Evolutionary conservation across 2,888 invertebrate species (phyloP).

Genomic region (Tortricodes alternella): DNA sequence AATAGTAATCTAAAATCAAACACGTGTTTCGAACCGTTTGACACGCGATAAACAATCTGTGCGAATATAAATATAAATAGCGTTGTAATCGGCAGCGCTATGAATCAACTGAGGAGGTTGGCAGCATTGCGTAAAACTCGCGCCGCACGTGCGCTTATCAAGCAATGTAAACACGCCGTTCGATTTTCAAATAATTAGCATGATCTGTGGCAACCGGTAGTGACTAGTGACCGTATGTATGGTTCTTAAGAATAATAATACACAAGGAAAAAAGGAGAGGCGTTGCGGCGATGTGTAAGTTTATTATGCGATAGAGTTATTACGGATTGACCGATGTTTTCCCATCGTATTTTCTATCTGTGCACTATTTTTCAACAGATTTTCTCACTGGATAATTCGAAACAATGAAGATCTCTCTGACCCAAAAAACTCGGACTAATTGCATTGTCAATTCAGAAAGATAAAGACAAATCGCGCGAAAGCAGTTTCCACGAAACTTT

Average conservation of each 20-base stretch:
- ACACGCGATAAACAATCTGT: conserved; percentile 28
- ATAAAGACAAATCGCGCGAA: conserved; percentile 20
- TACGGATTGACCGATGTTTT: neutral
- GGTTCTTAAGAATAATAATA: too few species aligned
- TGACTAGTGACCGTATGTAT: too few species aligned
- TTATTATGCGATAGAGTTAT: neutral
- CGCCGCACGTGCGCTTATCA: conserved; percentile 13
- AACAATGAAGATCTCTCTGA: conserved; percentile 26
- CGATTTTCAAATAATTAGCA: conserved; percentile 10
- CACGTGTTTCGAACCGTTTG: conserved; percentile 16
- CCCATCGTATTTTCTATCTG: neutral
- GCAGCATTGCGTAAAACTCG: conserved; percentile 10
- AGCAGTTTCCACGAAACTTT: conserved; percentile 17
- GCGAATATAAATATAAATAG: conserved; percentile 3
- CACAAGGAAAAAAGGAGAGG: too few species aligned
- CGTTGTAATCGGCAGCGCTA: conserved; percentile 7
- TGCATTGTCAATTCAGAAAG: conserved; percentile 19
- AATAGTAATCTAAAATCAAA: neutral
- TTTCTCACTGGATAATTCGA: conserved; percentile 22
- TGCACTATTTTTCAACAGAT: conserved; percentile 18
- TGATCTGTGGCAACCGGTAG: conserved; percentile 10
- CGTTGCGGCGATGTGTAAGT: too few species aligned
- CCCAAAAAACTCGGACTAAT: conserved; percentile 24
- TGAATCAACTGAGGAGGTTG: conserved; percentile 12
- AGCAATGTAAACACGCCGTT: conserved; percentile 2